These are phyloP conservation scores for Ia io DNA, from an alignment of 2,113 vertebrate genomes.

Conservation along the genomic window DNA sequence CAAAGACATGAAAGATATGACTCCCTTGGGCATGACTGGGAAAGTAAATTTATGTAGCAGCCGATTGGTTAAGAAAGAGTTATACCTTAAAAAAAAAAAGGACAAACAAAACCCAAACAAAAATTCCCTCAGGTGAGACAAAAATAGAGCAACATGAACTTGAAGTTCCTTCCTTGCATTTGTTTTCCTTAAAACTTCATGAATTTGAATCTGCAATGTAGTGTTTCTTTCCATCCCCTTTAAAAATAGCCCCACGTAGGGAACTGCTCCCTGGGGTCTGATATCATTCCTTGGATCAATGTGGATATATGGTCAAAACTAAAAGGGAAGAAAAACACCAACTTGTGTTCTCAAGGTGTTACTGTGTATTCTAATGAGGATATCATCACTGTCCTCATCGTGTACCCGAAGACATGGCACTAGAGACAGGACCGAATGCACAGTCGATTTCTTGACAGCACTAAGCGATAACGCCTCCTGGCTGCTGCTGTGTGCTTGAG, in stretches of 20 bases:
- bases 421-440: accelerated
- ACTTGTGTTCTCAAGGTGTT: background rate
- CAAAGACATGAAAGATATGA: background rate
- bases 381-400: background rate
- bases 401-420: background rate
- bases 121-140: background rate
- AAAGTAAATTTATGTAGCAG: slow-evolving; percentile 3
- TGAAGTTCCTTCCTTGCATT: background rate
- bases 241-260: accelerated
- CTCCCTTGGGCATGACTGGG: accelerated
- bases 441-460: slow-evolving; percentile 34
- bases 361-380: background rate
- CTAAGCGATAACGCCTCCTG: slow-evolving; percentile 72
- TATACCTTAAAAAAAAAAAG: background rate
- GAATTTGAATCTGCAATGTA: background rate
- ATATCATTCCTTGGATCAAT: accelerated
- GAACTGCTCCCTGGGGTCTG: background rate
- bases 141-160: background rate
- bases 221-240: background rate
- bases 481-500: slow-evolving; percentile 70
- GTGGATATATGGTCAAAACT: accelerated
- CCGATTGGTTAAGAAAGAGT: background rate
- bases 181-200: slow-evolving; percentile 28
- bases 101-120: background rate
- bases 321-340: background rate